Percentiles rank a stretch among this genome's conserved stretches.
Evolutionary conservation across 2,888 invertebrate species (phyloP).

Genomic region (Schizaphis graminum): DNA sequence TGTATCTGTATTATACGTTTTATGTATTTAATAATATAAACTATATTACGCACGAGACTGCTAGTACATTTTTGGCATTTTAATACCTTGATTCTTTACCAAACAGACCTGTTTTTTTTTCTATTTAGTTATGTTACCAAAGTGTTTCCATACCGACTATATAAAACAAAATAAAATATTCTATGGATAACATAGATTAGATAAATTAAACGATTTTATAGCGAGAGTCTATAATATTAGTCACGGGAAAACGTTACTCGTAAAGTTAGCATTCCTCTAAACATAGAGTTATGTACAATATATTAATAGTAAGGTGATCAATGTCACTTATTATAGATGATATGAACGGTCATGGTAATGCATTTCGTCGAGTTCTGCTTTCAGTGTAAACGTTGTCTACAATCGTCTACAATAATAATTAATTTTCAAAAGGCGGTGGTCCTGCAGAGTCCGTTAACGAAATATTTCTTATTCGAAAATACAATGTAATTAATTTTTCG

Average conservation of each 20-base stretch:
- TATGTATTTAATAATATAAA: neutral
- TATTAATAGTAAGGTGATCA: neutral
- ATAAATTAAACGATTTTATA: neutral
- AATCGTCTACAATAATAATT: conserved; percentile 21
- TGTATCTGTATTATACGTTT: neutral
- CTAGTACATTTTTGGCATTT: neutral
- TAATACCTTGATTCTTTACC: neutral
- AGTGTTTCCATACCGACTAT: neutral
- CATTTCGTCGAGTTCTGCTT: neutral
- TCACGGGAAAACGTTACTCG: neutral
- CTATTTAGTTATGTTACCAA: neutral
- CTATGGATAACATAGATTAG: neutral
- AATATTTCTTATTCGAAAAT: conserved; percentile 27
- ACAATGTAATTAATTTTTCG: conserved; percentile 61
- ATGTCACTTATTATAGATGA: neutral
- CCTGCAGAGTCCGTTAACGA: conserved; percentile 45
- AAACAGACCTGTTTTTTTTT: conserved; percentile 8
- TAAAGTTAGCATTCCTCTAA: neutral
- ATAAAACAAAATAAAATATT: neutral
- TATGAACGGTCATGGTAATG: neutral
- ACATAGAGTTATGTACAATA: neutral
- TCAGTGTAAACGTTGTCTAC: conserved; percentile 48
- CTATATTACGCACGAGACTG: neutral
- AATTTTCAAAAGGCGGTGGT: conserved; percentile 43
- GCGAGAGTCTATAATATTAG: neutral